A percentile compares a stretch with the other conserved stretches of the same genome.
Evolutionary conservation across 2,797 vertebrate species (phyloP).

Genomic region (Austrolebias charrua): DNA sequence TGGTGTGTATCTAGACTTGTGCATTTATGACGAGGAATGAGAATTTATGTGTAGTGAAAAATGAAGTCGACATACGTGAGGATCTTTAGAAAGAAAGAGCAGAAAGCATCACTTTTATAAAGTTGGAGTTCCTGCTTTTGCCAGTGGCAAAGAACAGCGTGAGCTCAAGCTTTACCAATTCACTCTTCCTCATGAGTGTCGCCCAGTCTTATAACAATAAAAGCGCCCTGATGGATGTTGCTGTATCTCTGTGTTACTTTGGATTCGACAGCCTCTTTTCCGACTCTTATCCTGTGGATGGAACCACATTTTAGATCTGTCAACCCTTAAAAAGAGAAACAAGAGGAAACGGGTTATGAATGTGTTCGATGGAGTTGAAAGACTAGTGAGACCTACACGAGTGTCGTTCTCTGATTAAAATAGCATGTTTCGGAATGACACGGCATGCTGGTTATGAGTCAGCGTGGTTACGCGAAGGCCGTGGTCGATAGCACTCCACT

Average conservation of each 20-base stretch:
- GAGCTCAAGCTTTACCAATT: slow-evolving; percentile 33
- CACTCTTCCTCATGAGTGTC: slow-evolving; percentile 51
- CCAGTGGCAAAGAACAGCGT: slow-evolving; percentile 43
- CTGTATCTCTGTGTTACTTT: slow-evolving; percentile 59
- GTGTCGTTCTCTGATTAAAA: slow-evolving; percentile 66
- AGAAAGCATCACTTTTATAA: too few species aligned
- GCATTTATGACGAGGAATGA: slow-evolving; percentile 23
- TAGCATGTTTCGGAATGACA: slow-evolving; percentile 54
- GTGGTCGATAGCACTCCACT: slow-evolving; percentile 77
- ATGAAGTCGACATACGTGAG: slow-evolving; percentile 21
- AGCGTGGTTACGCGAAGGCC: slow-evolving; percentile 45
- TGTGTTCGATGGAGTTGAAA: slow-evolving; percentile 27
- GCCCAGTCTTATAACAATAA: slow-evolving; percentile 54
- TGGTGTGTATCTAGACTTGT: slow-evolving; percentile 21
- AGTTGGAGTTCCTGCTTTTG: slow-evolving; percentile 14
- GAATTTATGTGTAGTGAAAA: slow-evolving; percentile 28
- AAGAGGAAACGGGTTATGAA: slow-evolving; percentile 21
- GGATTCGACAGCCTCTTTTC: slow-evolving; percentile 64
- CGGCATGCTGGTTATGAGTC: slow-evolving; percentile 49
- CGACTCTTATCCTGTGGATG: slow-evolving; percentile 54
- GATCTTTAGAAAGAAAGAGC: slow-evolving; percentile 10
- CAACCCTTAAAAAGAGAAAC: slow-evolving; percentile 34
- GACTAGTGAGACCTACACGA: slow-evolving; percentile 39
- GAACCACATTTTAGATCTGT: slow-evolving; percentile 63
- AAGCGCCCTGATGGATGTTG: slow-evolving; percentile 45